Base-by-base conservation (phyloP, 2,797 vertebrate genomes). In the Sebastes taczanowskii region DNA sequence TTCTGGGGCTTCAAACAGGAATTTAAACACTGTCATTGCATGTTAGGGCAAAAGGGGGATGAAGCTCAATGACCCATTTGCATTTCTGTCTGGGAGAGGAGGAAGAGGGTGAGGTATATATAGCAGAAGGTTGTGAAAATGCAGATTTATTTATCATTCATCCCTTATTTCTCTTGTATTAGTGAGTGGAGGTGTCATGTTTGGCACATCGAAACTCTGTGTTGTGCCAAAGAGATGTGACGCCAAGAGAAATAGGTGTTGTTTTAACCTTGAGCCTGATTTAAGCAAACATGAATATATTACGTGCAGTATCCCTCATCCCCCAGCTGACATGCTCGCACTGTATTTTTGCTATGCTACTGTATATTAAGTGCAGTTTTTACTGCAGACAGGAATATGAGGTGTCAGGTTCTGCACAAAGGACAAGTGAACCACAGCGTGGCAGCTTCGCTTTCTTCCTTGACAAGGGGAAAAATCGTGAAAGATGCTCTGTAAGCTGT, bases 271-370 rank as follows among this genome's bases (percentile, higher is more conserved):
- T 96, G 94, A 93, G 92, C 84, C 88, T 90, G 92, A 94, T 95
- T 94, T 94, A 91, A 95, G 92, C 87, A 94, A 95, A 94, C 94
- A 94, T 90, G 93, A 95, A 95, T 95, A 95, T 90, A 95, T 96
- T 94, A 95, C 72, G 60, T 77, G 78, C 82, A 85, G 84, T 93
- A 89, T 91, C 88, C 86, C 84, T 89, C 88, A 84, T 83, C 87
- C 71, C 84, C 69, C 68, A 61, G 81, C 84, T 90, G 91, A 91
- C 75, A 64, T 70, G 83, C 82, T 85, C 56, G 2, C 75, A 81
- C 88, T 90, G 89, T 91, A 88, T 88, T 91, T 87, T 81, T 75
- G 88, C 85, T 71, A 61, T 80, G 83, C 82, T 89, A 85, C 83
- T 89, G 82, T 90, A 91, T 92, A 87, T 91, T 92, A 92, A 92